A percentile compares a stretch with the other conserved stretches of the same genome.
phyloP scores from a whole-genome alignment of 2,797 vertebrate species.

The Rhabdomys pumilio region DNA sequence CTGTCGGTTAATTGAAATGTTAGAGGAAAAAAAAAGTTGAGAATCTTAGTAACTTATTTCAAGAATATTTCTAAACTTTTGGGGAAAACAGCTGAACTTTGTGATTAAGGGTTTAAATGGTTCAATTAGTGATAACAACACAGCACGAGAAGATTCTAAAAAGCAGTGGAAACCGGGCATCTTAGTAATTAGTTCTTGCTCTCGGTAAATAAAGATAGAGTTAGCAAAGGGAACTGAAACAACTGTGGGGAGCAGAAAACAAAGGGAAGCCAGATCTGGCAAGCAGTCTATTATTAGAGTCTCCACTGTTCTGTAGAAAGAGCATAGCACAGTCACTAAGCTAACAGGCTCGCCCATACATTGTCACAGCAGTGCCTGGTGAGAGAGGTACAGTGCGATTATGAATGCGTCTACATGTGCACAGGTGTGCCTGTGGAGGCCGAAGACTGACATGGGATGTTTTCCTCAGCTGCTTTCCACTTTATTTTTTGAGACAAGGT shows the following conservation, averaged over 20 bases:
- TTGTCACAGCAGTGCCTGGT: neutral
- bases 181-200: constrained; percentile 54
- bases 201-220: constrained; percentile 40
- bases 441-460: neutral
- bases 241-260: constrained; percentile 38
- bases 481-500: neutral
- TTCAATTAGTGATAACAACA: constrained; percentile 49
- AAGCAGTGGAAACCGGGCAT: constrained; percentile 35
- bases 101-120: constrained; percentile 48
- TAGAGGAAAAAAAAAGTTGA: constrained; percentile 33
- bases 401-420: too few species aligned
- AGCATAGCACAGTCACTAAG: neutral
- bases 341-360: neutral
- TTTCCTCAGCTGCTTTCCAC: neutral
- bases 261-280: constrained; percentile 17
- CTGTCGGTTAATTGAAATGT: constrained; percentile 37
- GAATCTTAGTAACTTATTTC: constrained; percentile 29
- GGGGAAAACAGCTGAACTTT: constrained; percentile 24
- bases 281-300: constrained; percentile 65
- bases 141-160: constrained; percentile 43
- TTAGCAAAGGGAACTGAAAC: constrained; percentile 18
- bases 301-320: constrained; percentile 6
- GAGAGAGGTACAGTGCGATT: neutral
- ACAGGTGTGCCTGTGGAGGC: neutral
- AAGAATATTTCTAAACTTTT: constrained; percentile 72